phyloP scores from a whole-genome alignment of 2,797 vertebrate species.

The Astyanax mexicanus region DNA sequence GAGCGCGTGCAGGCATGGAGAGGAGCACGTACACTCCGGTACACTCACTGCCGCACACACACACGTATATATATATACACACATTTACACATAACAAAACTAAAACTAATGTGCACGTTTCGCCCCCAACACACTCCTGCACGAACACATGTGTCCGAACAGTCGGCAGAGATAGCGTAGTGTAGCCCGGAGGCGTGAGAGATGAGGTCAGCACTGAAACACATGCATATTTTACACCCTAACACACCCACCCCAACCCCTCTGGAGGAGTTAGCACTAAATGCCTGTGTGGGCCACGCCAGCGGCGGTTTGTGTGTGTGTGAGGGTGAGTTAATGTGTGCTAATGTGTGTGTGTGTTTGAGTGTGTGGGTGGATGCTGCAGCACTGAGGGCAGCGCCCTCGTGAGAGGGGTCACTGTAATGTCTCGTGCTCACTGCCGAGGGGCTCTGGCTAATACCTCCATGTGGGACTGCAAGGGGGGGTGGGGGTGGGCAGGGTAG shows the following conservation, averaged over 20 bases:
- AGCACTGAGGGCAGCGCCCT: not conserved
- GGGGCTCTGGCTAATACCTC: slow-evolving; percentile 73
- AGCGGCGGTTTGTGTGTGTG: not conserved
- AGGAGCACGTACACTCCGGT: slow-evolving; percentile 62
- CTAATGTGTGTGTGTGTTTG: slow-evolving; percentile 6
- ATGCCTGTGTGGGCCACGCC: slow-evolving; percentile 4
- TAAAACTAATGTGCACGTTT: slow-evolving; percentile 66
- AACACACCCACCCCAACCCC: not conserved
- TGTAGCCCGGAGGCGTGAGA: not conserved
- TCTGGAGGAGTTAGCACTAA: slow-evolving; percentile 13
- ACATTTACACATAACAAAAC: slow-evolving; percentile 46
- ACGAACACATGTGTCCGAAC: slow-evolving; percentile 46
- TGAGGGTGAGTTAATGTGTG: slow-evolving; percentile 10
- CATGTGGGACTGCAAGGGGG: slow-evolving; percentile 57
- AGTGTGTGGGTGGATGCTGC: slow-evolving; percentile 10
- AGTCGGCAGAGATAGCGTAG: not conserved
- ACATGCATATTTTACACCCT: slow-evolving; percentile 36
- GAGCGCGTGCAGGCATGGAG: slow-evolving; percentile 79
- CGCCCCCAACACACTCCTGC: slow-evolving; percentile 42
- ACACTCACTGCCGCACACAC: slow-evolving; percentile 50
- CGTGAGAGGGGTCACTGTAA: slow-evolving; percentile 61
- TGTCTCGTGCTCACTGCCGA: slow-evolving; percentile 76
- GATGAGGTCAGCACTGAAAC: slow-evolving; percentile 20
- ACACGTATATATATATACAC: slow-evolving; percentile 46
- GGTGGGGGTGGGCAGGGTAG: slow-evolving; percentile 20